Evolutionary conservation across 2,797 vertebrate genomes (phyloP).

Genomic region (Hybognathus amarus): DNA sequence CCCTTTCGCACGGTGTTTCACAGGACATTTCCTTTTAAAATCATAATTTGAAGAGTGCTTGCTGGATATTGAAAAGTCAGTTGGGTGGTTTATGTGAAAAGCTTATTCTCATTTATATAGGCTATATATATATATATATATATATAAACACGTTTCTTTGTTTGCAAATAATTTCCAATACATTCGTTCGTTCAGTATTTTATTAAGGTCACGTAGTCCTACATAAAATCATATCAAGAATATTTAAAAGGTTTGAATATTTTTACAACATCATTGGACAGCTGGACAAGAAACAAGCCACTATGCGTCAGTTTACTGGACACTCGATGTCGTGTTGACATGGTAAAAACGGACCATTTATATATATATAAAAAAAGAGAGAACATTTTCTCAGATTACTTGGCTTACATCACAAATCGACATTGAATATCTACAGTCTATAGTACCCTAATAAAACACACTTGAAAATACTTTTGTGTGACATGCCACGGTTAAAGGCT

Average conservation of each 20-base stretch:
- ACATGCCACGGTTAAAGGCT: conserved; percentile 78
- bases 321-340: conserved; percentile 68
- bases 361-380: conserved; percentile 58
- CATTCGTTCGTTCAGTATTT: conserved; percentile 68
- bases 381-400: conserved; percentile 67
- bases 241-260: conserved; percentile 66
- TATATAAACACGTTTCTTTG: neutral
- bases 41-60: too few relatives aligned
- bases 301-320: conserved; percentile 74
- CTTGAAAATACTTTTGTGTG: conserved; percentile 75
- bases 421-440: conserved; percentile 79
- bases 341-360: conserved; percentile 61
- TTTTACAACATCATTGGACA: conserved; percentile 72
- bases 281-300: conserved; percentile 75
- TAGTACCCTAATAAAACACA: conserved; percentile 77
- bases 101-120: neutral
- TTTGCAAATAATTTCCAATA: conserved; percentile 17
- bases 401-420: conserved; percentile 81
- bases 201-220: conserved; percentile 78
- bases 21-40: neutral
- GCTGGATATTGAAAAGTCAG: too few relatives aligned
- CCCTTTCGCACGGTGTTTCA: neutral
- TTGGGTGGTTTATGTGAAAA: neutral
- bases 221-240: conserved; percentile 86
- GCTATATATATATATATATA: too few relatives aligned